Evolutionary conservation across 2,113 vertebrate species (phyloP).

Genomic region (Siniperca knerii): DNA sequence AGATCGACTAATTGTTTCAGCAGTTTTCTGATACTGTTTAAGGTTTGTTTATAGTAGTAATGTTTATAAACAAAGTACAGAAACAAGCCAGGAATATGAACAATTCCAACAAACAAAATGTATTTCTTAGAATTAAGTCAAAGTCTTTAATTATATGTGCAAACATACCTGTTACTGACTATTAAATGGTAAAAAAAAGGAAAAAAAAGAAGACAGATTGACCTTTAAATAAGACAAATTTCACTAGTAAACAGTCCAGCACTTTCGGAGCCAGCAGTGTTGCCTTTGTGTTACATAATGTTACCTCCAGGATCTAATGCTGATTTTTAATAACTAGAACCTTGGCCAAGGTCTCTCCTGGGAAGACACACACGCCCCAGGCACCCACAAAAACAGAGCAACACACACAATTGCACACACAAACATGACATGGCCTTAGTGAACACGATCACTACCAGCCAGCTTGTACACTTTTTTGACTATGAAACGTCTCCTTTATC

Average conservation of each 20-base stretch:
- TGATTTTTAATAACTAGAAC: conserved; percentile 47
- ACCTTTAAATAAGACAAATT: not conserved
- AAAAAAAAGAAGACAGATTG: not conserved
- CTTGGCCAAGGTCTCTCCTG: conserved; percentile 36
- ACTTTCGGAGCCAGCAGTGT: conserved; percentile 20
- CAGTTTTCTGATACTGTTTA: not conserved
- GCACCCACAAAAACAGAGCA: conserved; percentile 13
- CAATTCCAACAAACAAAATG: not conserved
- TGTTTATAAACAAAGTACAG: not conserved
- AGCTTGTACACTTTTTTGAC: conserved; percentile 10
- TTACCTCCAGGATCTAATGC: conserved; percentile 37
- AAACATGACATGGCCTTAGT: not conserved
- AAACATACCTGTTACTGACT: not conserved
- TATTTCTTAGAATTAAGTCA: not conserved
- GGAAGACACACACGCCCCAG: conserved; percentile 17
- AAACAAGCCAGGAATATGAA: not conserved
- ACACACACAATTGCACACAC: not conserved
- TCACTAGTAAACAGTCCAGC: not conserved
- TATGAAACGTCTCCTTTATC: conserved; percentile 49
- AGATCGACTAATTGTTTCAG: not conserved
- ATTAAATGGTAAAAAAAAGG: not conserved
- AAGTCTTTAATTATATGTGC: not conserved
- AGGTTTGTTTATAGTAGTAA: not conserved
- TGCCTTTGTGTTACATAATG: conserved; percentile 32
- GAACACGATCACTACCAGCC: conserved; percentile 18